Evolutionary conservation across 2,888 invertebrate species (phyloP).

Genomic region (Lasius platythorax): DNA sequence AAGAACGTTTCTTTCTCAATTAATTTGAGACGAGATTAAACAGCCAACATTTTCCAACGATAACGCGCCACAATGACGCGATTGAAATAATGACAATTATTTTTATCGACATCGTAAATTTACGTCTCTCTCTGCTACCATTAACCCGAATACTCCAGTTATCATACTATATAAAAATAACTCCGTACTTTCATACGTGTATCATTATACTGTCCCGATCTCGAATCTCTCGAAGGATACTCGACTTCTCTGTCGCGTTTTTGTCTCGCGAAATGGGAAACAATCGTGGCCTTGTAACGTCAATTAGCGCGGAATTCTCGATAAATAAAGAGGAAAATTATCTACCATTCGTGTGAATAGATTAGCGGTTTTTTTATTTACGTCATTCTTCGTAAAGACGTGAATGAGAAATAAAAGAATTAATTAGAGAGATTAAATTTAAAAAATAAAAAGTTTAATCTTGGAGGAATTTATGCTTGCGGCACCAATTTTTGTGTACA

Average conservation of each 20-base stretch:
- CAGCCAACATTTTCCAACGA: neutral
- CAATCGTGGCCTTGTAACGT: neutral
- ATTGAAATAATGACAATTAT: slow-evolving; percentile 11
- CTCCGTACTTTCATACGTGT: neutral
- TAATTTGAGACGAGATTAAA: neutral
- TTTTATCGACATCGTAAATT: neutral
- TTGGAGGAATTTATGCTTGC: neutral
- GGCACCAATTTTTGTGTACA: too few relatives aligned
- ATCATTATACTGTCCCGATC: neutral
- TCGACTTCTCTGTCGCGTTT: neutral
- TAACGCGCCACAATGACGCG: neutral
- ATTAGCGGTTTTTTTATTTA: neutral
- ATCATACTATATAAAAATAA: neutral
- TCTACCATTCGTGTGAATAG: neutral
- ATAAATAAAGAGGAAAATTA: neutral
- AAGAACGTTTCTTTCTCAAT: neutral
- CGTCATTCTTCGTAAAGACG: neutral
- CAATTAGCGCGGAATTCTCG: neutral
- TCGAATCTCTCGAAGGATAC: neutral
- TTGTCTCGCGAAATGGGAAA: neutral
- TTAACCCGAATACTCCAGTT: slow-evolving; percentile 24
- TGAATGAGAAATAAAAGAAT: neutral
- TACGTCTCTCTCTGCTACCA: neutral
- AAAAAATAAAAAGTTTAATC: neutral
- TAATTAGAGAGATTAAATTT: neutral